Evolutionary conservation across 2,888 invertebrate genomes (phyloP).

Genomic region (Oscheius sp.): DNA sequence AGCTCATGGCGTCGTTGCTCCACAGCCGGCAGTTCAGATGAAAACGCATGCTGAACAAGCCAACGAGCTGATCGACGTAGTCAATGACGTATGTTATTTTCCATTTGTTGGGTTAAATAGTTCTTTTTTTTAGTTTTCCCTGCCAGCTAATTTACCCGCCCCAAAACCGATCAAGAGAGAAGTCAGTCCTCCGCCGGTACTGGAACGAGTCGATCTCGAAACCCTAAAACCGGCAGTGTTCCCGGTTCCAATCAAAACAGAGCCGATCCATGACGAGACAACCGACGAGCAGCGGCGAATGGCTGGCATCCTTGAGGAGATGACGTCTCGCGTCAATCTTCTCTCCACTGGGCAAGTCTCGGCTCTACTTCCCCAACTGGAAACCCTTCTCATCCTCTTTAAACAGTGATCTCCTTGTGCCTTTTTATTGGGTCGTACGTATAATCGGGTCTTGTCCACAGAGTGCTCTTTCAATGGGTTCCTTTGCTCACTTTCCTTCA

Average conservation of each 20-base stretch:
- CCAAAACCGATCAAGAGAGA: slow-evolving; percentile 25
- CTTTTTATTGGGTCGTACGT: slow-evolving; percentile 4
- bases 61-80: slow-evolving; percentile 26
- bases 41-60: slow-evolving; percentile 7
- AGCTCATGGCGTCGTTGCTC: slow-evolving; percentile 28
- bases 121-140: slow-evolving; percentile 16
- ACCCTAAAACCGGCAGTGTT: slow-evolving; percentile 12
- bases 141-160: slow-evolving; percentile 25
- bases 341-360: slow-evolving; percentile 15
- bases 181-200: slow-evolving; percentile 9
- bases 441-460: not conserved
- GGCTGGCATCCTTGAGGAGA: not conserved
- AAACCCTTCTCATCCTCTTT: slow-evolving; percentile 16
- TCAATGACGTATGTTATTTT: slow-evolving; percentile 17
- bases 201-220: slow-evolving; percentile 12
- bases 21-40: slow-evolving; percentile 27
- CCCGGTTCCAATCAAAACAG: not conserved
- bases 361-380: slow-evolving; percentile 7
- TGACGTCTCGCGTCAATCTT: not conserved
- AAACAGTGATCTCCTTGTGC: slow-evolving; percentile 11
- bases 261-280: not conserved
- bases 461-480: slow-evolving; percentile 5
- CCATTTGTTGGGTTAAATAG: not conserved
- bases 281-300: not conserved
- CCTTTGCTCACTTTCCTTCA: slow-evolving; percentile 4